A percentile compares a stretch with the other conserved stretches of the same genome.
Conservation (phyloP, 2,888 invertebrate species). For the Drosophila mercatorum region DNA sequence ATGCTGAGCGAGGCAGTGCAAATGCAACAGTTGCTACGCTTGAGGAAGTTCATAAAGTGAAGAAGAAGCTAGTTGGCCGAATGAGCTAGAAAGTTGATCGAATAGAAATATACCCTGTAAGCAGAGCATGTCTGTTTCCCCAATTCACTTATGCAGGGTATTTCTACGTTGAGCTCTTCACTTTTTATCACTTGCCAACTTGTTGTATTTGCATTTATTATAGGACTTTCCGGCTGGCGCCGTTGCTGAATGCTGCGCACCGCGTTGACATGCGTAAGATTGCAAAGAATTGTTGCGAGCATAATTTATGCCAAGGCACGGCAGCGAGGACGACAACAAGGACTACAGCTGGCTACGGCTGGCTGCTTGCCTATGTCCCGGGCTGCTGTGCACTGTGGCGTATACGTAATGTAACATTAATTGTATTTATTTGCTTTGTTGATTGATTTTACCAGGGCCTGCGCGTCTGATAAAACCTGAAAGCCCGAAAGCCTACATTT, state of each 20-base stretch:
- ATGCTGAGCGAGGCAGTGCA: not conserved
- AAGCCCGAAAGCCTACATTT: slow-evolving; percentile 28
- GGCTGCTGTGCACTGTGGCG: slow-evolving; percentile 48
- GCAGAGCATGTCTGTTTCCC: too few species aligned
- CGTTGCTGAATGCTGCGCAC: slow-evolving; percentile 11
- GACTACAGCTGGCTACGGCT: slow-evolving; percentile 7
- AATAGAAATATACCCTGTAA: not conserved
- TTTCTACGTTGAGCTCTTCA: not conserved
- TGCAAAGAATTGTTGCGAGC: slow-evolving; percentile 59
- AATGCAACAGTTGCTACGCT: not conserved
- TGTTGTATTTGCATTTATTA: slow-evolving; percentile 51
- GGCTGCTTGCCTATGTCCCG: slow-evolving; percentile 7
- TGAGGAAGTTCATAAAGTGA: not conserved
- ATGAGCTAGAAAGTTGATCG: not conserved
- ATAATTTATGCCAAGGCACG: slow-evolving; percentile 60
- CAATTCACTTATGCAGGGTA: not conserved
- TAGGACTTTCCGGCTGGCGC: slow-evolving; percentile 34
- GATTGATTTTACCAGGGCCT: slow-evolving; percentile 64
- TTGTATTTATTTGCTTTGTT: slow-evolving; percentile 75
- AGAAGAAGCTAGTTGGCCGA: not conserved
- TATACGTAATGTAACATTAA: slow-evolving; percentile 73
- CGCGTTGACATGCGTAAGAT: slow-evolving; percentile 71
- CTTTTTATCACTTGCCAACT: not conserved
- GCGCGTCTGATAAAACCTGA: not conserved
- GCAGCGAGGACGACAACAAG: not conserved